phyloP scores from a whole-genome alignment of 2,888 invertebrate genomes.

The Hymenopus coronatus region DNA sequence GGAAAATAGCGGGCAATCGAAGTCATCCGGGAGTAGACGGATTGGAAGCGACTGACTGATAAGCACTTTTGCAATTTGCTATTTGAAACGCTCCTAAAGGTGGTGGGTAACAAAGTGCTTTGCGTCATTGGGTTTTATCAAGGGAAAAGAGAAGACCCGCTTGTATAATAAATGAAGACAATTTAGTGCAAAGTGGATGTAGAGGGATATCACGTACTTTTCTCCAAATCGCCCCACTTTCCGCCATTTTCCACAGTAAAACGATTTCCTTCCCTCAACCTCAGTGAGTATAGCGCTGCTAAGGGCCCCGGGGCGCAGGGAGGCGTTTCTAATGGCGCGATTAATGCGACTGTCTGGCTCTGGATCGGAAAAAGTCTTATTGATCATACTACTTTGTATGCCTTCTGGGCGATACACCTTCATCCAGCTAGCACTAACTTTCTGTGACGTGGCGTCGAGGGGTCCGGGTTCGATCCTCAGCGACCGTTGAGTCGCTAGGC shows the following conservation, averaged over 20 bases:
- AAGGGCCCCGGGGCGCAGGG: background rate
- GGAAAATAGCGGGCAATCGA: too few species aligned
- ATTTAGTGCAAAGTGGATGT: background rate
- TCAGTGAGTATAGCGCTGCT: background rate
- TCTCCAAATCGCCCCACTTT: background rate
- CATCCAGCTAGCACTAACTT: background rate
- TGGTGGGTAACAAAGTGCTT: background rate
- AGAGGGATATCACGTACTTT: background rate
- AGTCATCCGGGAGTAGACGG: background rate
- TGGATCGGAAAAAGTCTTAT: constrained; percentile 8
- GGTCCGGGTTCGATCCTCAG: too few species aligned
- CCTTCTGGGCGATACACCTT: background rate
- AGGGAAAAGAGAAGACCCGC: background rate
- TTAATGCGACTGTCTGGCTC: constrained; percentile 6
- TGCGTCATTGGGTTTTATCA: background rate
- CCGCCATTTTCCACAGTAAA: background rate
- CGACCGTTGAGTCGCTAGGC: too few species aligned
- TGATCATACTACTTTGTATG: background rate
- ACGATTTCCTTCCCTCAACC: background rate
- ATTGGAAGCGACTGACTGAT: background rate
- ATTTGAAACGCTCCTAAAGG: background rate
- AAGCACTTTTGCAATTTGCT: background rate
- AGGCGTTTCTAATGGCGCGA: constrained; percentile 14
- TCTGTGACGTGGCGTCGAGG: too few species aligned
- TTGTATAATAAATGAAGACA: background rate